Evolutionary conservation across 1,140 invertebrate genomes (phyloP).

Genomic region (Panagrolaimus sp.): DNA sequence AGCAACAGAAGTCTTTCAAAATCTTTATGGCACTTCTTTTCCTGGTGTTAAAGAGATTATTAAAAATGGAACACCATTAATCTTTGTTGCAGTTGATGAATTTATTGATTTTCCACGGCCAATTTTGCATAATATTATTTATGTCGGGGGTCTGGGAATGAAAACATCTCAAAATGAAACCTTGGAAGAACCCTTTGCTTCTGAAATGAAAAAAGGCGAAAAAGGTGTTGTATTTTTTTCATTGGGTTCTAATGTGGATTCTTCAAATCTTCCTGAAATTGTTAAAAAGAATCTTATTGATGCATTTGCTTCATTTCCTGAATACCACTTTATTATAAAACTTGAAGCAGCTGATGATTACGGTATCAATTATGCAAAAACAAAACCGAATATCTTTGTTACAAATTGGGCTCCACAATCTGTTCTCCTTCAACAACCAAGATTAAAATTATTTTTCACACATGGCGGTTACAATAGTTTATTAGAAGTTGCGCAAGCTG

Average conservation of each 20-base stretch:
- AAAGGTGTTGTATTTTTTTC: slow-evolving; percentile 24
- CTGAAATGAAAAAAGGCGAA: slow-evolving; percentile 9
- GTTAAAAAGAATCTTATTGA: slow-evolving; percentile 20
- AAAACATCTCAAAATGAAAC: background rate
- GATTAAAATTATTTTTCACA: slow-evolving; percentile 38
- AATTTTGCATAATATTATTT: slow-evolving; percentile 18
- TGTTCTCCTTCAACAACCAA: slow-evolving; percentile 16
- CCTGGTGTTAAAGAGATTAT: slow-evolving; percentile 20
- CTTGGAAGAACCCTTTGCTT: background rate
- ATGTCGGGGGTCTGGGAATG: slow-evolving; percentile 16
- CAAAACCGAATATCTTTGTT: background rate
- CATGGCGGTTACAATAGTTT: slow-evolving; percentile 44
- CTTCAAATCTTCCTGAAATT: slow-evolving; percentile 5
- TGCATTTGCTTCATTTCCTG: slow-evolving; percentile 13
- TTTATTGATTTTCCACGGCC: slow-evolving; percentile 26
- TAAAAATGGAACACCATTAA: slow-evolving; percentile 8
- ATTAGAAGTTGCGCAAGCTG: slow-evolving; percentile 33
- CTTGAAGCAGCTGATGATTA: slow-evolving; percentile 16
- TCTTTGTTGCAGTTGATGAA: slow-evolving; percentile 28
- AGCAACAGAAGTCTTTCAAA: background rate
- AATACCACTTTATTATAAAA: slow-evolving; percentile 27
- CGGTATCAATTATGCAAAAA: background rate
- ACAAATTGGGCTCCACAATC: slow-evolving; percentile 3
- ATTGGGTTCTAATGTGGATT: slow-evolving; percentile 18
- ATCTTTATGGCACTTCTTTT: background rate